Evolutionary conservation across 2,113 vertebrate species (phyloP).

Genomic region (Motacilla tschutschensis): DNA sequence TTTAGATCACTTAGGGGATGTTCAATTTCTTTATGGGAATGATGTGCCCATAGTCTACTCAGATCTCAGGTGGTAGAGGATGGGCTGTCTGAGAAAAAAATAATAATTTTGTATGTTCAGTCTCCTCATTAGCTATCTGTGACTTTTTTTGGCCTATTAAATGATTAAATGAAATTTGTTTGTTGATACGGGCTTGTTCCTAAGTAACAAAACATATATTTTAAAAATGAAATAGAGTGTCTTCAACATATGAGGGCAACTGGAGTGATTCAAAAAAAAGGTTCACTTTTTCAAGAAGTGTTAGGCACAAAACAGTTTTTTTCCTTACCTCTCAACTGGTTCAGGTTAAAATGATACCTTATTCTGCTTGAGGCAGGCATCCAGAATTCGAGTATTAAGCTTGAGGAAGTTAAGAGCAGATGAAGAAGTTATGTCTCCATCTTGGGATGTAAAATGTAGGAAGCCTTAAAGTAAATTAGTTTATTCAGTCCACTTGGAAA

Average conservation of each 20-base stretch:
- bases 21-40: background rate
- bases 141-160: background rate
- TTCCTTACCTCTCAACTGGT: background rate
- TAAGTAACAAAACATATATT: background rate
- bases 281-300: background rate
- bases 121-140: background rate
- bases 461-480: background rate
- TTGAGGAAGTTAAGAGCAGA: background rate
- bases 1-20: background rate
- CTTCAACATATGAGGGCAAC: background rate
- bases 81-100: background rate
- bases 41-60: background rate
- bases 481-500: background rate
- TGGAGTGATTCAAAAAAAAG: background rate
- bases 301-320: background rate
- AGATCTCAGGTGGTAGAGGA: background rate
- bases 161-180: background rate
- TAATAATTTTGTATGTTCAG: fast-evolving
- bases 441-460: background rate
- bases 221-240: background rate
- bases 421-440: background rate
- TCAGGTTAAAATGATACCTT: background rate
- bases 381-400: background rate
- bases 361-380: background rate
- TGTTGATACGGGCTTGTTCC: background rate